These are phyloP conservation scores for Euzophera pinguis DNA, from an alignment of 2,888 invertebrate genomes.

Conservation along the genomic window DNA sequence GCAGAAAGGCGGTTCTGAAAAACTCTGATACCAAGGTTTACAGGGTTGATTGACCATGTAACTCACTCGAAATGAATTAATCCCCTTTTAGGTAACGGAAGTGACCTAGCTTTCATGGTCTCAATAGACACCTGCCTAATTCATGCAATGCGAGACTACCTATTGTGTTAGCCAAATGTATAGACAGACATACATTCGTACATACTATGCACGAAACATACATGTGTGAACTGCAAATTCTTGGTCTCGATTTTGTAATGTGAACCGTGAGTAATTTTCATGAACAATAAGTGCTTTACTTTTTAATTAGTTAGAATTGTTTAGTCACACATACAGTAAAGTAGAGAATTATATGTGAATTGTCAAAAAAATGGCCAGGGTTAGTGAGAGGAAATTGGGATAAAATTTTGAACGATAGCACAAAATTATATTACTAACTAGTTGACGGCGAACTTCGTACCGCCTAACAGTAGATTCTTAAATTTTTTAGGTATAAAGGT, in stretches of 20 bases:
- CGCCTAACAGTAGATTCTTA: too few relatives aligned
- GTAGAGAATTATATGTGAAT: not conserved
- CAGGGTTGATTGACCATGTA: too few relatives aligned
- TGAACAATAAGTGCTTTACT: not conserved
- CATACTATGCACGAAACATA: too few relatives aligned
- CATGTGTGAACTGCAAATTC: not conserved
- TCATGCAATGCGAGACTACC: slow-evolving; percentile 15
- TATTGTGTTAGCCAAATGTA: slow-evolving; percentile 26
- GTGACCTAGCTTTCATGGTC: not conserved
- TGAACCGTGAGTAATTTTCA: not conserved
- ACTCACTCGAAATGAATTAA: too few relatives aligned
- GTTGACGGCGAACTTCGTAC: too few relatives aligned
- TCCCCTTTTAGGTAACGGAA: not conserved
- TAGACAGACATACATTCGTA: not conserved
- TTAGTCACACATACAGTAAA: not conserved
- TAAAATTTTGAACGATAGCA: too few relatives aligned
- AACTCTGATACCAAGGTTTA: too few relatives aligned
- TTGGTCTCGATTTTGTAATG: not conserved
- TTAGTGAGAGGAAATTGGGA: too few relatives aligned
- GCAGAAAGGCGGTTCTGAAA: too few relatives aligned
- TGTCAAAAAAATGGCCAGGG: too few relatives aligned
- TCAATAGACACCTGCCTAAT: slow-evolving; percentile 16
- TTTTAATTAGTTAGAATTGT: not conserved
- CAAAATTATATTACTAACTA: too few relatives aligned
- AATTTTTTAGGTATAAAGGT: too few relatives aligned